Evolutionary conservation across 2,797 vertebrate species (phyloP).

Genomic region (Falco berigora): DNA sequence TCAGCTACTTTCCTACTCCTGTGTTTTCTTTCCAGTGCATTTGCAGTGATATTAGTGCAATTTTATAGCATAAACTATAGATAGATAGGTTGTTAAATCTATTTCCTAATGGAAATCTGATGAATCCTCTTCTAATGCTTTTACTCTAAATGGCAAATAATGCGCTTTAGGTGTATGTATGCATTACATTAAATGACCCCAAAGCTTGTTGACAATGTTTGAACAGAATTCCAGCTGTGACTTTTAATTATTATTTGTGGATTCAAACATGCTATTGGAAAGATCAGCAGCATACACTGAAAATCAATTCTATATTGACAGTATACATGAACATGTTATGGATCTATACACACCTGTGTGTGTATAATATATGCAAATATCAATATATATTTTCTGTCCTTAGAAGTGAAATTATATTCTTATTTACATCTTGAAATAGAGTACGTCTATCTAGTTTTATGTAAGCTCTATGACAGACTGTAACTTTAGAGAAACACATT

Average conservation of each 20-base stretch:
- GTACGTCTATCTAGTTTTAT: not conserved
- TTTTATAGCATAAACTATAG: not conserved
- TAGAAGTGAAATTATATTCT: not conserved
- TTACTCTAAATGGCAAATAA: not conserved
- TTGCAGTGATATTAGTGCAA: not conserved
- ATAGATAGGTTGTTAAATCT: not conserved
- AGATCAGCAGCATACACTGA: not conserved
- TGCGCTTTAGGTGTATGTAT: not conserved
- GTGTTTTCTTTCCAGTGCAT: not conserved
- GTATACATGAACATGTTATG: fast-evolving
- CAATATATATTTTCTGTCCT: not conserved
- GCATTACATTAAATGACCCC: not conserved
- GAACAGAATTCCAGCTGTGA: not conserved
- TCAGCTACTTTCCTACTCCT: not conserved
- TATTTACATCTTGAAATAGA: not conserved
- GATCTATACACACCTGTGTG: not conserved
- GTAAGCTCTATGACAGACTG: not conserved
- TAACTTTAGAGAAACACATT: not conserved
- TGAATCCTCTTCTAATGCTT: not conserved
- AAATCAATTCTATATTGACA: not conserved
- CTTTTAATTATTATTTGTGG: not conserved
- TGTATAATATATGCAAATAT: not conserved
- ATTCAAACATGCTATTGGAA: not conserved
- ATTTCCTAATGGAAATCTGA: not conserved
- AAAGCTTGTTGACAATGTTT: not conserved